A percentile compares a stretch with the other conserved stretches of the same genome.
These are phyloP conservation scores for Solenodon paradoxus DNA, from an alignment of 2,113 vertebrate species.

Conservation along the genomic window DNA sequence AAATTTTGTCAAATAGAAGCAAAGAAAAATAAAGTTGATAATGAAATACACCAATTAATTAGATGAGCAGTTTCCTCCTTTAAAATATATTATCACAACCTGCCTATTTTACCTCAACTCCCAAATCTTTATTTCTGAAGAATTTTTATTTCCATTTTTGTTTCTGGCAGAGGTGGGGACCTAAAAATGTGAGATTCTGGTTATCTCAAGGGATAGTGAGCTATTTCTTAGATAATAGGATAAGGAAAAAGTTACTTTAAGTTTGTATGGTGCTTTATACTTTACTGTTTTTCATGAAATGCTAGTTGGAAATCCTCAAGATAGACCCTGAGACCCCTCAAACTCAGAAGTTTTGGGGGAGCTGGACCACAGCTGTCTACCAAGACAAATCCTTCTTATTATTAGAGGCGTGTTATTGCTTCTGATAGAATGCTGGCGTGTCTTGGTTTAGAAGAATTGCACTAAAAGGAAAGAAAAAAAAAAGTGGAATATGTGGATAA, in stretches of 20 bases:
- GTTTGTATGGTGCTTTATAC: neutral
- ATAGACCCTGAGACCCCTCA: neutral
- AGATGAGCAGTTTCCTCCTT: neutral
- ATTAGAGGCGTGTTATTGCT: neutral
- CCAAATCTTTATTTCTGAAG: slow-evolving; percentile 40
- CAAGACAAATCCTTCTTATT: neutral
- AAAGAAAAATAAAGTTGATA: neutral
- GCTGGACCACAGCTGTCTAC: neutral
- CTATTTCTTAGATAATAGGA: neutral
- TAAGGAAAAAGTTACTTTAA: neutral
- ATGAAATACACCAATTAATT: slow-evolving; percentile 57
- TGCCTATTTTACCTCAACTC: neutral
- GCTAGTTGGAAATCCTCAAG: neutral
- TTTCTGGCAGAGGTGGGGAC: neutral
- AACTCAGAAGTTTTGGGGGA: neutral
- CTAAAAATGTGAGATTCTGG: neutral
- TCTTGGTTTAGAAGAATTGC: neutral
- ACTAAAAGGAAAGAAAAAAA: neutral
- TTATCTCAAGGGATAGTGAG: neutral
- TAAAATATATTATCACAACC: neutral
- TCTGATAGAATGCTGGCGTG: neutral
- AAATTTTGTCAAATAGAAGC: slow-evolving; percentile 37
- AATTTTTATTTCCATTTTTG: neutral
- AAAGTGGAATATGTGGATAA: neutral
- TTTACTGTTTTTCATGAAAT: neutral